Percentiles rank a stretch among this genome's conserved stretches.
Conservation (phyloP, 2,113 vertebrate genomes). For the Gracilinanus agilis region DNA sequence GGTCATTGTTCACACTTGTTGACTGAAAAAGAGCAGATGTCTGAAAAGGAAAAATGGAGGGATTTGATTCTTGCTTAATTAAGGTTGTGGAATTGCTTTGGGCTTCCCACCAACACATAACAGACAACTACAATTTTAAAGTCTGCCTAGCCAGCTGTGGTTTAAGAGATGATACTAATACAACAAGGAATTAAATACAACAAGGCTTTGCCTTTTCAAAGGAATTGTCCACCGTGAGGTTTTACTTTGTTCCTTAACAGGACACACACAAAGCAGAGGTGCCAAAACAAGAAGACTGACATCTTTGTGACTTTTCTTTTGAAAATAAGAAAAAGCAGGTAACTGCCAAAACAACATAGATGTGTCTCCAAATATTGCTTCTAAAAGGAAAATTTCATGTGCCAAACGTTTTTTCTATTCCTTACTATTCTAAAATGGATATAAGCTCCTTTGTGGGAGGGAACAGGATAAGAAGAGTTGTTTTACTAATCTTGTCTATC, state of each 20-base stretch:
- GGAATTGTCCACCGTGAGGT: background rate
- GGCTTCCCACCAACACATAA: background rate
- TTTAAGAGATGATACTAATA: background rate
- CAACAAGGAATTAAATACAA: background rate
- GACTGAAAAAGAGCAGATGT: slow-evolving; percentile 67
- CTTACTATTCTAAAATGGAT: background rate
- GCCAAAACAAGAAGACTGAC: rapidly evolving
- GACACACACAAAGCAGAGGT: background rate
- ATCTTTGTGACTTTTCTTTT: background rate
- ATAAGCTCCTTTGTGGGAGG: background rate
- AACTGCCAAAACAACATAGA: background rate
- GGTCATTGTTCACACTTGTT: slow-evolving; percentile 2
- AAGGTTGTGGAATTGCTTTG: background rate
- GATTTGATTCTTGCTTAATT: background rate
- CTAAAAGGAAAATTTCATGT: background rate
- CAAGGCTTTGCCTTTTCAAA: background rate
- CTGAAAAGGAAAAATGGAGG: slow-evolving; percentile 59
- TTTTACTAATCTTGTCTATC: background rate
- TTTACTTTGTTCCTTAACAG: background rate
- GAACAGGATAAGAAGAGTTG: background rate
- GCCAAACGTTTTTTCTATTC: background rate
- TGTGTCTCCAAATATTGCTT: background rate
- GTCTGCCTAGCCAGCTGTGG: background rate
- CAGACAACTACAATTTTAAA: background rate
- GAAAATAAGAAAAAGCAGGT: background rate